A percentile compares a stretch with the other conserved stretches of the same genome.
These are phyloP conservation scores for Odontamblyopus rebecca DNA, from an alignment of 2,797 vertebrate species.

Conservation along the genomic window DNA sequence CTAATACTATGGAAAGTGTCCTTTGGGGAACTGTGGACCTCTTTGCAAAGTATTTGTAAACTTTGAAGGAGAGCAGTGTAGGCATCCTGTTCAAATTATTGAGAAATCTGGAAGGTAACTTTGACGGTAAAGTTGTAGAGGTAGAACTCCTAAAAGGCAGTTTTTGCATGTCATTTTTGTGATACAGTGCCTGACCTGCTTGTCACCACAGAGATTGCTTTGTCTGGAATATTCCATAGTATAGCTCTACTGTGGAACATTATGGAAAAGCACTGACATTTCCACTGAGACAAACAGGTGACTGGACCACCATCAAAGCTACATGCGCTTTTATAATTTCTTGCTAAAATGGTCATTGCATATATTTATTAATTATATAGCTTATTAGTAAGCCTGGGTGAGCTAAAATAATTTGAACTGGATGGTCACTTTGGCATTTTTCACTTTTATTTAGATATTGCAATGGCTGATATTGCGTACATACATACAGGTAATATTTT, in stretches of 20 bases:
- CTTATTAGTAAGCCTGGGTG: neutral
- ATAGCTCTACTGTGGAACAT: no score
- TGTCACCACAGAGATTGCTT: no score
- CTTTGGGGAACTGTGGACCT: slow-evolving; percentile 52
- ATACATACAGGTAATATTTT: slow-evolving; percentile 21
- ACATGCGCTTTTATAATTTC: neutral
- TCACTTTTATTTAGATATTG: neutral
- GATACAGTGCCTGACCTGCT: no score
- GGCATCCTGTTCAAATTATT: neutral
- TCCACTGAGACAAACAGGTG: no score
- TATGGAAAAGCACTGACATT: no score
- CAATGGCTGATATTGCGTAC: neutral
- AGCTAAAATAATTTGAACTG: neutral
- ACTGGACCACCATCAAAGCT: no score
- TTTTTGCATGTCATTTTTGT: no score
- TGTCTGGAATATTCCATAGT: no score
- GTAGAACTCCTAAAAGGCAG: slow-evolving; percentile 1
- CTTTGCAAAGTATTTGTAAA: slow-evolving; percentile 36
- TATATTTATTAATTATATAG: no score
- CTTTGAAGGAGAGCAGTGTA: neutral
- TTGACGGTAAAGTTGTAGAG: slow-evolving; percentile 8
- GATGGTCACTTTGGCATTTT: neutral
- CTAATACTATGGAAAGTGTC: slow-evolving; percentile 73
- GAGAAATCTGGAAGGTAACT: neutral
- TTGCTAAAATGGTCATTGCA: neutral